These are phyloP conservation scores for Luehdorfia chinensis DNA, from an alignment of 1,140 invertebrate genomes.

Conservation along the genomic window DNA sequence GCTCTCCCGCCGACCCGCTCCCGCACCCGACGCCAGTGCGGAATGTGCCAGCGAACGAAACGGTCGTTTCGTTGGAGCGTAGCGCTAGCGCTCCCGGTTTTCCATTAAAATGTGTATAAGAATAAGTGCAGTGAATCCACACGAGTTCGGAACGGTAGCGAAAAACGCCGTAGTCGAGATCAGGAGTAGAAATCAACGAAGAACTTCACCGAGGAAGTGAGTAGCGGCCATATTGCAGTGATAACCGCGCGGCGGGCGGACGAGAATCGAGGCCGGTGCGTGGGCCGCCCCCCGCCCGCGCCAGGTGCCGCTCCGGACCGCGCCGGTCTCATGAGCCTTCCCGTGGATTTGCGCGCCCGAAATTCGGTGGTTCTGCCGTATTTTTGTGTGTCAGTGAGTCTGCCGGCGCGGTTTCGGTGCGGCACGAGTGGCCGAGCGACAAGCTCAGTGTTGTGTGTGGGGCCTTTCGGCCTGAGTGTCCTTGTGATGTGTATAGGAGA, in stretches of 20 bases:
- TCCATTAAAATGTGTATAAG: conserved; percentile 77
- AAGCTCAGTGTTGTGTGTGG: conserved; percentile 62
- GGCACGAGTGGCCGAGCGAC: conserved; percentile 39
- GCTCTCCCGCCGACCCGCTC: conserved; percentile 75
- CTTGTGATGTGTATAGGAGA: conserved; percentile 69
- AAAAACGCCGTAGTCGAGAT: conserved; percentile 73
- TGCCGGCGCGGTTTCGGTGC: conserved; percentile 56
- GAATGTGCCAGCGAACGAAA: conserved; percentile 80
- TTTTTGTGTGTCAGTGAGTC: conserved; percentile 64
- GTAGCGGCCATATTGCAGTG: conserved; percentile 77
- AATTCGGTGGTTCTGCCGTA: conserved; percentile 67
- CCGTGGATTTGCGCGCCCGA: conserved; percentile 71
- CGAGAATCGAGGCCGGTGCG: conserved; percentile 76
- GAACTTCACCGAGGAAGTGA: conserved; percentile 76
- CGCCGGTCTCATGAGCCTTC: conserved; percentile 70
- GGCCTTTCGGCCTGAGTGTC: conserved; percentile 59
- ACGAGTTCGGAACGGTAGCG: conserved; percentile 73
- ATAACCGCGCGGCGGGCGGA: conserved; percentile 75
- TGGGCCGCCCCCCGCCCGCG: conserved; percentile 74
- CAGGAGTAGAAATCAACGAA: conserved; percentile 75
- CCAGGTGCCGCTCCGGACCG: conserved; percentile 73
- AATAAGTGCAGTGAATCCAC: conserved; percentile 78
- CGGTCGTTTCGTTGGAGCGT: conserved; percentile 79
- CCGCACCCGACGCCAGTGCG: conserved; percentile 72
- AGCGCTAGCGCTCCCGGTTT: conserved; percentile 74